Base-by-base conservation (phyloP, 1,140 invertebrate genomes). In the Mylabris phalerata region DNA sequence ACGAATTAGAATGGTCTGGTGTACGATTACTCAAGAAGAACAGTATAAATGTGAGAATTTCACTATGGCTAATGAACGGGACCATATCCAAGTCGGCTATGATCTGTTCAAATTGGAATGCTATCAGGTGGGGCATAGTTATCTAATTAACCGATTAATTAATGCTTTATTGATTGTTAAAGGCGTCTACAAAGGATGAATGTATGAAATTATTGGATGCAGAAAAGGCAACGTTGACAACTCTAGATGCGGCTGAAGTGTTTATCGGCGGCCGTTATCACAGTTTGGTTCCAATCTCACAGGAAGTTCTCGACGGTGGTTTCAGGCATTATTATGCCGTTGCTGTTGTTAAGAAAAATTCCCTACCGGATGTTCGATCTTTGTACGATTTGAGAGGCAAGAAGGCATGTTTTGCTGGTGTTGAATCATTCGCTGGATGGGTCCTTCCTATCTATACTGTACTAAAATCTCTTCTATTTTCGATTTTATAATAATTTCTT, bases 371-470 rank as follows among this genome's bases (percentile, higher is more conserved):
- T 61, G 80, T 96, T 0, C 68, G 75, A 9, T 81, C 75, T 4
- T 70, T 97, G 11, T 64, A 79, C 50, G 82, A 89, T 66, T 71
- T 98, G 2, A 73, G 85, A 59, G 85, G 86, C 0, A 89, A 84
- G 58, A 87, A 81, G 59, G 92, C 90, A 13, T 98, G 95, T 74
- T 94, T 95, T 75, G 83, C 89, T 47, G 91, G 89, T 55, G 94
- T 98, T 59, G 93, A 93, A 38, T 88, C 87, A 13, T 77, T 92
- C 55, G 93, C 93, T 56, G 94, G 95, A 40, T 98, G 95, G 95
- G 83, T 93, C 55, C 83, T 95, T 67, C 95, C 95, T 5, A 84
- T 98, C 63, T 80, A 93, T 72, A 84, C 79, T 63, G 89, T 90
- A 75, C 3, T 6, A 42, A 79, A 76, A 75, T 51, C 55, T 27